Evolutionary conservation across 2,797 vertebrate genomes (phyloP), one percentile per base, ranked within the genome.

Genomic region (Chelonia mydas): DNA sequence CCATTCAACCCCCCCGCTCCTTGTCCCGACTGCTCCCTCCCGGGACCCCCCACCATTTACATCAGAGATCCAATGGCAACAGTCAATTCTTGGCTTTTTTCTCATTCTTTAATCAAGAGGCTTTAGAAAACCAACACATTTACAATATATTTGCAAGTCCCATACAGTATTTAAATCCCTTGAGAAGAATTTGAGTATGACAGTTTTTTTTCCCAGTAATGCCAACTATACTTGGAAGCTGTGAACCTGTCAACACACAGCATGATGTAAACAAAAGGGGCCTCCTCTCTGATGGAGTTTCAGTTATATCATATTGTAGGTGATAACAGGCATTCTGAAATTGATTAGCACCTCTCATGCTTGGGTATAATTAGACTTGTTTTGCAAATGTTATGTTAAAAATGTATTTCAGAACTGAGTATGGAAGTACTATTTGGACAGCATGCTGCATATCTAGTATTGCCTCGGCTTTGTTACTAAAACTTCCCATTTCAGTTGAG

Each of bases 161-260:
- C 55, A 81, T n/a, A 49, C 13, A 7, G 84, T 78, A 3, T 61
- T 89, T 41, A 51, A 81, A 51, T 16, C 88, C 28, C 96, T 88
- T 28, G 76, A 72, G 90, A n/a, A 90, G 87, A 85, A 79, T n/a
- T 2, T 2, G 19, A 86, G 85, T 57, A 90, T 28, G 83, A 76
- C 1, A 2, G 61, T 27, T 27, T 57, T 57, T 72, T 87, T 87
- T 94, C 50, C 37, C 90, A 96, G 89, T 8, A 68, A 7, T 25
- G 11, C 13, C 94, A 96, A 96, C 92, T 92, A 89, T 5, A 5
- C 3, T 9, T 7, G 96, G 90, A 81, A 91, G 89, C 92, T 2
- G 37, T 27, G 89, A 89, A 89, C 74, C 78, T 25, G 19, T 77
- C 17, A 2, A 31, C 82, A 0, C 91, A 15, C 54, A 92, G 85